Percentiles rank a stretch among this genome's conserved stretches.
These are phyloP conservation scores for Fissipunctia ypsillon DNA, from an alignment of 2,888 invertebrate species.

Conservation along the genomic window DNA sequence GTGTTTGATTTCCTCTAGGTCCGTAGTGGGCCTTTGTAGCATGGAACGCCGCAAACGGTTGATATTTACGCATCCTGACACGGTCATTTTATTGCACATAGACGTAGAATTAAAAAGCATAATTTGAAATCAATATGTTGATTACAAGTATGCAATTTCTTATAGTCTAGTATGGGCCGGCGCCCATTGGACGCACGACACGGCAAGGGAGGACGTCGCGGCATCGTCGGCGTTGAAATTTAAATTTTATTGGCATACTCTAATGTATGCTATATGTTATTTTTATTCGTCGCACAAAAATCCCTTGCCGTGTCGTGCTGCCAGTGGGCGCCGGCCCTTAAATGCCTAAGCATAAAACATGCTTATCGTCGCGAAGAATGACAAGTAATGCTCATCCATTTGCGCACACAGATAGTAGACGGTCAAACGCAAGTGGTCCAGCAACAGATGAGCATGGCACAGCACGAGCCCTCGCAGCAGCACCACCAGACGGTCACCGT, in stretches of 20 bases:
- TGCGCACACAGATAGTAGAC: conserved; percentile 80
- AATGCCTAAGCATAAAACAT: not conserved
- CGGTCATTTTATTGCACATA: not conserved
- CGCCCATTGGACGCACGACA: no score
- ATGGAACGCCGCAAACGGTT: no score
- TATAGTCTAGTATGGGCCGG: conserved; percentile 1
- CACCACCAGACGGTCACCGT: conserved; percentile 89
- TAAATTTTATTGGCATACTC: no score
- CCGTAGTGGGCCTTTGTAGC: not conserved
- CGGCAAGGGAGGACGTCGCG: no score
- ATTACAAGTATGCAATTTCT: not conserved
- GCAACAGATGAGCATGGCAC: conserved; percentile 87
- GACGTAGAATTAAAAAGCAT: not conserved
- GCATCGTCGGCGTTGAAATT: no score
- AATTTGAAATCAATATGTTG: not conserved
- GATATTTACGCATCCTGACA: not conserved
- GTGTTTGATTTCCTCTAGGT: not conserved
- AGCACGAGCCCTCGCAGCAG: conserved; percentile 87
- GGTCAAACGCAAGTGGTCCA: conserved; percentile 85
- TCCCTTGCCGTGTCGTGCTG: no score
- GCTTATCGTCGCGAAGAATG: not conserved
- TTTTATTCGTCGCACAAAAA: no score
- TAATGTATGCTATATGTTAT: no score
- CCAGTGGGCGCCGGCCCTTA: no score
- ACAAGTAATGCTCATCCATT: conserved; percentile 13